Evolutionary conservation across 2,888 invertebrate genomes (phyloP), one percentile per base, ranked within the genome.

Genomic region (Clepsis dumicolana): DNA sequence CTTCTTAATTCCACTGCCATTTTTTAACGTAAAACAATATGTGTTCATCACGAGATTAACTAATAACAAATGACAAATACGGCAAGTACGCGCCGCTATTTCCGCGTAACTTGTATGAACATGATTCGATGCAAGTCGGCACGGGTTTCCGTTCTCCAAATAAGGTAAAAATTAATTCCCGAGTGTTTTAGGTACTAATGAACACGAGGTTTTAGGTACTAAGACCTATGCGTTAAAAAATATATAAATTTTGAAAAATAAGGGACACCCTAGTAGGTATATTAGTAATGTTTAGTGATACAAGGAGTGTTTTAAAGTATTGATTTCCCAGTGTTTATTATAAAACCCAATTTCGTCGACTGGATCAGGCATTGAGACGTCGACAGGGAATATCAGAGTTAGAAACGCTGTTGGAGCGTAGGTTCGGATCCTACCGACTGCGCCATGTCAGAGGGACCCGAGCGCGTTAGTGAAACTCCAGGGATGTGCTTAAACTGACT

Each of bases 41-140:
- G 44, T 44, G n/a, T n/a, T 56, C 56, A 64, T 64, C 27, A 29
- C 57, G 41, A 56, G 48, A 64, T 8, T 35, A 10, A 10, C 12
- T 35, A 10, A 7, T 1, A 35, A 35, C 21, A 62, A 62, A 12
- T 35, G 35, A 35, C 35, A 35, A 35, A 35, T 29, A 56, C 41
- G 1, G 44, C 50, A 62, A 65, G 53, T 52, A 25, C 71, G 57
- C 65, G 48, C 62, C 61, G 67, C 72, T 61, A 29, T 18, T 57
- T 4, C 56, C 21, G 59, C 65, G 70, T 16, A 50, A 65, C 70
- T 68, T 70, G 57, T 64, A 70, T 67, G 65, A 69, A 69, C 71
- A 71, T 57, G 72, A 10, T 72, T 65, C 64, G 27, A 59, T 57
- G 61, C 69, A 72, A 70, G 70, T 72, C 70, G 70, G 71, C 44